These are phyloP conservation scores for Quadroppia sp. DNA, from an alignment of 2,888 invertebrate species.

Conservation along the genomic window DNA sequence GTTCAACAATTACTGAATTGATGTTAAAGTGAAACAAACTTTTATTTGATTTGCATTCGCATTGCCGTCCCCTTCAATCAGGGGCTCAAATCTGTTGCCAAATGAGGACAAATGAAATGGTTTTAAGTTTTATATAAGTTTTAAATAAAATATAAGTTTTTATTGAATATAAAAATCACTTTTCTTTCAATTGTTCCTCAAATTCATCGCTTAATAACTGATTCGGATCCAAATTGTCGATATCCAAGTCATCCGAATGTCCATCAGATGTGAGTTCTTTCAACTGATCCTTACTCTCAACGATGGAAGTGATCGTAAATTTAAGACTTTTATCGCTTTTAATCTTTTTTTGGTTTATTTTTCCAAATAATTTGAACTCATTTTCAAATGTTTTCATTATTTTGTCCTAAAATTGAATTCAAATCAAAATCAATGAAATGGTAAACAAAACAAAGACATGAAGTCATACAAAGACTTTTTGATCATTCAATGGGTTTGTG, in stretches of 20 bases:
- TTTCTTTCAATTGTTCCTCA: conserved; percentile 14
- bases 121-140: no score
- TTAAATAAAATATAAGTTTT: neutral
- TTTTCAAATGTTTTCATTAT: conserved; percentile 31
- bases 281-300: neutral
- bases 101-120: no score
- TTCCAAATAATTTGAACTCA: conserved; percentile 18
- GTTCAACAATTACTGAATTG: no score
- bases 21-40: no score
- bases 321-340: conserved; percentile 27
- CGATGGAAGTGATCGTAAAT: conserved; percentile 12
- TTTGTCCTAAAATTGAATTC: conserved; percentile 9
- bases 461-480: neutral
- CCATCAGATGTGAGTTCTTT: neutral
- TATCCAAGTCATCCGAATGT: neutral
- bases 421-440: neutral
- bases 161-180: neutral
- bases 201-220: conserved; percentile 37
- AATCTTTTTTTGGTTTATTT: conserved; percentile 35
- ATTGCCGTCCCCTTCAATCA: no score
- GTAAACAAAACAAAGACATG: neutral
- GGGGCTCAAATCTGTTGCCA: no score
- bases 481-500: neutral
- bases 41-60: no score
- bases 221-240: conserved; percentile 38